phyloP scores from a whole-genome alignment of 2,113 vertebrate genomes.

The Pedionomus torquatus region DNA sequence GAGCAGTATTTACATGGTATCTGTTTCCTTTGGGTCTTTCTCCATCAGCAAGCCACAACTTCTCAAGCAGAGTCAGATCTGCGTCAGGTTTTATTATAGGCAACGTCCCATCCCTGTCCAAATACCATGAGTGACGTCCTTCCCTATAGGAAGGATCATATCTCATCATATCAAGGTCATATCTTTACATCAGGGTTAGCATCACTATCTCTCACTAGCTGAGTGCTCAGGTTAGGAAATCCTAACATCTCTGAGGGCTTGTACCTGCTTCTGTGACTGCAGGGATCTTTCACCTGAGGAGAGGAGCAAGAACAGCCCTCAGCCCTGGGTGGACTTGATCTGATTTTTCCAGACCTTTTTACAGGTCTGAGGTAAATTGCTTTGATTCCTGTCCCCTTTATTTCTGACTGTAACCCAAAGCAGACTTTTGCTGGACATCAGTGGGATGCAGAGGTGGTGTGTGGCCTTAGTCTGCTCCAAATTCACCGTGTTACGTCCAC shows the following conservation, averaged over 20 bases:
- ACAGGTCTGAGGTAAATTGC: neutral
- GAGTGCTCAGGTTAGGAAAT: neutral
- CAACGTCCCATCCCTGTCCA: neutral
- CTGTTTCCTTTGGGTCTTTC: neutral
- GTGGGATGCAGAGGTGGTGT: fast-evolving
- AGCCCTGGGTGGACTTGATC: neutral
- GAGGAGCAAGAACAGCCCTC: neutral
- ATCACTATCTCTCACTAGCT: neutral
- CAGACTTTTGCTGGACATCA: neutral
- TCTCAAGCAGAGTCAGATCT: neutral
- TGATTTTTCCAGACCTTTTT: neutral
- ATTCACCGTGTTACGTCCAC: neutral
- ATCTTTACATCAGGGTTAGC: neutral
- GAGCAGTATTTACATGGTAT: neutral
- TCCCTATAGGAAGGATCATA: neutral
- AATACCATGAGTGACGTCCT: neutral
- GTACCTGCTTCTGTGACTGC: neutral
- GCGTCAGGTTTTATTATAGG: neutral
- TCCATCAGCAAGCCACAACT: neutral
- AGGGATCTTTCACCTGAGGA: neutral
- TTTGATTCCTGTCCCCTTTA: neutral
- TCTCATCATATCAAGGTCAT: neutral
- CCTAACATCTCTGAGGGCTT: neutral
- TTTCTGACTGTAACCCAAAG: neutral
- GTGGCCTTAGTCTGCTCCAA: neutral